A percentile compares a stretch with the other conserved stretches of the same genome.
These are phyloP conservation scores for Drosophila serrata DNA, from an alignment of 1,140 invertebrate species.

Conservation along the genomic window DNA sequence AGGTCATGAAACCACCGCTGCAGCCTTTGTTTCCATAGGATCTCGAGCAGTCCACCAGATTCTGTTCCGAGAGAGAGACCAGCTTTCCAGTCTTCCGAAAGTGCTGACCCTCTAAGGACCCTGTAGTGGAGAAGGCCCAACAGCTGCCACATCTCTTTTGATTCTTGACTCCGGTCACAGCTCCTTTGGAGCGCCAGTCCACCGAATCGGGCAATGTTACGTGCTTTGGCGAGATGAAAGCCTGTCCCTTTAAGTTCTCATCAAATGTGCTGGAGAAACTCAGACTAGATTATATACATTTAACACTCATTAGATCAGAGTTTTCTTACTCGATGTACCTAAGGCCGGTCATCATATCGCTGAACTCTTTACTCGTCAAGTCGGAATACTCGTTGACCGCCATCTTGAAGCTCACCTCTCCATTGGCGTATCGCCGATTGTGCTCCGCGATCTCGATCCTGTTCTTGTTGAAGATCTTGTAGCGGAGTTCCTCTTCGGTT, in stretches of 20 bases:
- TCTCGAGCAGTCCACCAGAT: constrained; percentile 2
- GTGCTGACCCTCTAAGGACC: constrained; percentile 9
- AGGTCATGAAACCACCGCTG: background rate
- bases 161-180: constrained; percentile 11
- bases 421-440: background rate
- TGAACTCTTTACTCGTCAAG: constrained; percentile 1
- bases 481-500: background rate
- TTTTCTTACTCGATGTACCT: background rate
- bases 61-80: constrained; percentile 6
- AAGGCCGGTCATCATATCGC: background rate
- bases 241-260: background rate
- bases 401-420: constrained; percentile 9
- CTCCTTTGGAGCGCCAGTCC: constrained; percentile 1
- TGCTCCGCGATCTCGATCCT: background rate
- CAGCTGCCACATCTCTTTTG: background rate
- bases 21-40: background rate
- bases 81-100: constrained; percentile 2
- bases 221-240: background rate
- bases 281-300: too few relatives aligned
- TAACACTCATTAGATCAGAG: background rate
- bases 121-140: constrained; percentile 15
- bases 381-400: constrained; percentile 3
- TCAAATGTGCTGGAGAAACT: background rate
- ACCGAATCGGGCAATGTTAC: background rate
- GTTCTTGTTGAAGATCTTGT: constrained; percentile 13